Conservation (phyloP, 1,140 invertebrate genomes). For the Rhopalosiphum maidis region DNA sequence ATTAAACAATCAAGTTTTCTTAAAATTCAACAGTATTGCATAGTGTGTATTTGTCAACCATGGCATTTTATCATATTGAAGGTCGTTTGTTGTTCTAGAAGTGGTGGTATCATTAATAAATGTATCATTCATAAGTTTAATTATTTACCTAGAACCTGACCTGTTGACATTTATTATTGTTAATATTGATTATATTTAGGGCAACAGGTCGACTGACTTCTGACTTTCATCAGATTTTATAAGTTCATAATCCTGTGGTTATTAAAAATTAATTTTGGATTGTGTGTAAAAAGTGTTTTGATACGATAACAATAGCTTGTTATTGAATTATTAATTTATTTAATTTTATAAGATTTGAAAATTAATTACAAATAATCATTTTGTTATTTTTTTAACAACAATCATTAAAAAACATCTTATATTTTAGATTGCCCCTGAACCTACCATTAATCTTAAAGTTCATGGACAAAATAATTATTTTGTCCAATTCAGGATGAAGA, state of each 20-base stretch:
- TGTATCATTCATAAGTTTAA: too few species aligned
- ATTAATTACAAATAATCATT: neutral
- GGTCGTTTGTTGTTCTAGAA: too few species aligned
- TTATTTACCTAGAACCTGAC: neutral
- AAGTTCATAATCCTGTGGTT: neutral
- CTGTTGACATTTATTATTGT: neutral
- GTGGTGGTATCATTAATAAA: too few species aligned
- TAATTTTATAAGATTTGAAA: too few species aligned
- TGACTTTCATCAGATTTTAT: neutral
- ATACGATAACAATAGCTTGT: too few species aligned
- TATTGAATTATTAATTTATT: too few species aligned
- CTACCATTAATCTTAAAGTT: conserved; percentile 88
- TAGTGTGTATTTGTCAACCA: neutral
- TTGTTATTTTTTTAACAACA: neutral
- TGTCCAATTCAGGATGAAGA: conserved; percentile 96
- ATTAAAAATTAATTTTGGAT: too few species aligned
- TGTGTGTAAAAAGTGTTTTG: too few species aligned
- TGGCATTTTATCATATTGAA: too few species aligned
- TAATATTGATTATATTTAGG: neutral
- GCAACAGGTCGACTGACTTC: neutral
- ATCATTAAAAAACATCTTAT: neutral
- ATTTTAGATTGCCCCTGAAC: conserved; percentile 66
- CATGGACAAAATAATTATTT: conserved; percentile 93
- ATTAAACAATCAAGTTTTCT: too few species aligned
- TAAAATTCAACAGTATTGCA: too few species aligned